phyloP scores from a whole-genome alignment of 2,888 invertebrate genomes.

The Sussaba pulchella region DNA sequence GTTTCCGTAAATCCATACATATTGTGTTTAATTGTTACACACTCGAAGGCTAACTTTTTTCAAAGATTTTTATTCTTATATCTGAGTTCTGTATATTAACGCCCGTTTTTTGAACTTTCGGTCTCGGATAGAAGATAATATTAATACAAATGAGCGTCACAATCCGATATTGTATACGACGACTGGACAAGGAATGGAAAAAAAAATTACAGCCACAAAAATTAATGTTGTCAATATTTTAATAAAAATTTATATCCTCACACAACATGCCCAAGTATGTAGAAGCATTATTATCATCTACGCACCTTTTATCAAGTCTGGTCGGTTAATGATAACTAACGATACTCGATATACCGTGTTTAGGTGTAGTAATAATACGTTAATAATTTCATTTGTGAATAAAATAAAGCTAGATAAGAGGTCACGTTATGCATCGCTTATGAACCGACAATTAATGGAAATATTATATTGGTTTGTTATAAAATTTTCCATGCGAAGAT shows the following conservation, averaged over 20 bases:
- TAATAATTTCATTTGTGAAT: neutral
- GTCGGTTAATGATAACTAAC: slow-evolving; percentile 33
- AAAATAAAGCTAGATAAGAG: neutral
- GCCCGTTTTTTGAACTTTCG: no score
- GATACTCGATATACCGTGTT: slow-evolving; percentile 16
- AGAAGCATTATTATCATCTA: slow-evolving; percentile 31
- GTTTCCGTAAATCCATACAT: no score
- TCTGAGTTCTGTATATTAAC: no score
- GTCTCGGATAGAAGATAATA: neutral
- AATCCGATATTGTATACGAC: slow-evolving; percentile 6
- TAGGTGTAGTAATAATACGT: slow-evolving; percentile 11
- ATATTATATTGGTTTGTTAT: neutral
- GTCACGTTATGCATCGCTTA: neutral
- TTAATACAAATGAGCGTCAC: slow-evolving; percentile 29
- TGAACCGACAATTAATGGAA: neutral
- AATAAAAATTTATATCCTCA: slow-evolving; percentile 34
- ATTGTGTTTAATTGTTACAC: no score
- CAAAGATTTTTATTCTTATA: no score
- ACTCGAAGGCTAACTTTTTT: no score
- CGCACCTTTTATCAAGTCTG: slow-evolving; percentile 34
- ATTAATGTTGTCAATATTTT: slow-evolving; percentile 26
- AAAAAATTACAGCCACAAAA: slow-evolving; percentile 20
- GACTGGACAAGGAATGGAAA: slow-evolving; percentile 16
- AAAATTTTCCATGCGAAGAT: neutral
- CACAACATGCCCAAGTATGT: slow-evolving; percentile 59